A percentile compares a stretch with the other conserved stretches of the same genome.
These are phyloP conservation scores for Potorous gilbertii DNA, from an alignment of 2,797 vertebrate genomes.

Conservation along the genomic window DNA sequence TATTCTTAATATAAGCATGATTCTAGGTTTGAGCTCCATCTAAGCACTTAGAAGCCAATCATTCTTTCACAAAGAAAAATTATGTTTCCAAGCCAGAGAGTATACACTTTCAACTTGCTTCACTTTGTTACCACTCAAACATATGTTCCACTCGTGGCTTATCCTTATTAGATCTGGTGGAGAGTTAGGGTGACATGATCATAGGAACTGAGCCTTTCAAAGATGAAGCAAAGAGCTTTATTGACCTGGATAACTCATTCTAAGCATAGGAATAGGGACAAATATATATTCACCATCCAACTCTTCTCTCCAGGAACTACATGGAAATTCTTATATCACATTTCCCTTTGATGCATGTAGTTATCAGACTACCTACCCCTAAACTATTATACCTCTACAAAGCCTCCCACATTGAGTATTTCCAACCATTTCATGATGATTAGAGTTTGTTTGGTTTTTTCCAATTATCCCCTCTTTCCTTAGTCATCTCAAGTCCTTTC, in stretches of 20 bases:
- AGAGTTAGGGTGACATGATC: neutral
- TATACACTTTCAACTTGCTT: neutral
- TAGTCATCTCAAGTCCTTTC: neutral
- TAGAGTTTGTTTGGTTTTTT: neutral
- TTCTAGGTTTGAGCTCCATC: neutral
- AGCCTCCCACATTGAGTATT: neutral
- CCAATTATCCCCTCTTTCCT: neutral
- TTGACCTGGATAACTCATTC: neutral
- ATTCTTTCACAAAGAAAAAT: neutral
- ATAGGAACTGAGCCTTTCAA: neutral
- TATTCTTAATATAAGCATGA: conserved; percentile 16
- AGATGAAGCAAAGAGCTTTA: neutral
- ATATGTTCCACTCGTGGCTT: neutral
- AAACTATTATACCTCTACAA: neutral
- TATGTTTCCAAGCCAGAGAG: conserved; percentile 1
- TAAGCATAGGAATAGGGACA: neutral
- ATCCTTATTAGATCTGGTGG: neutral
- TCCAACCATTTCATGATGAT: neutral
- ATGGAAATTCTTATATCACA: neutral
- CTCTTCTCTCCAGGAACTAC: neutral
- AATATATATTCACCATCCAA: neutral
- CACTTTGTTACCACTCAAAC: neutral
- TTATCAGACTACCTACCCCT: neutral
- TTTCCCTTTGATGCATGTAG: neutral
- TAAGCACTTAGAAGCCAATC: neutral